phyloP scores from a whole-genome alignment of 2,888 invertebrate genomes.

The Xestia sexstrigata region DNA sequence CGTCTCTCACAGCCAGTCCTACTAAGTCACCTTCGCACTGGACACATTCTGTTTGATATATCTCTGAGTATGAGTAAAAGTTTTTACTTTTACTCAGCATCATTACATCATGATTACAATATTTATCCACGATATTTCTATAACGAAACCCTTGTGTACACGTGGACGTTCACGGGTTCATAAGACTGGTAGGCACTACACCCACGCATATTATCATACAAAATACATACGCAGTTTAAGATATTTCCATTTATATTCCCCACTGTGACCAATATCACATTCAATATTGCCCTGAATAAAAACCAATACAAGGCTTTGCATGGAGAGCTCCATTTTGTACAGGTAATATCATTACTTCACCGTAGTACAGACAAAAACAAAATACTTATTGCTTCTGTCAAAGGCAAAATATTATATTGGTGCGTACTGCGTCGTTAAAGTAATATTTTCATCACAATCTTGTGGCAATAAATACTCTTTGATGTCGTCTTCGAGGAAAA shows the following conservation, averaged over 20 bases:
- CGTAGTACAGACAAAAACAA: slow-evolving; percentile 17
- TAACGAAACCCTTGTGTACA: neutral
- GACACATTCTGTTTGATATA: neutral
- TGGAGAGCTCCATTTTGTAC: slow-evolving; percentile 31
- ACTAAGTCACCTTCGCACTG: neutral
- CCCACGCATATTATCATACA: slow-evolving; percentile 27
- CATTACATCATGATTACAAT: too few relatives aligned
- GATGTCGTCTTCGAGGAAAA: slow-evolving; percentile 27
- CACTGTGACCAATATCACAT: slow-evolving; percentile 40
- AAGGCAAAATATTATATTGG: slow-evolving; percentile 1
- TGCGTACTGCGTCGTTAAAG: slow-evolving; percentile 18
- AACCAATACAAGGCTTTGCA: slow-evolving; percentile 31
- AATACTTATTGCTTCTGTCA: slow-evolving; percentile 23
- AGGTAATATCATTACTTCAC: slow-evolving; percentile 39
- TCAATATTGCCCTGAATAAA: slow-evolving; percentile 50
- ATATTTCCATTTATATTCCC: slow-evolving; percentile 40
- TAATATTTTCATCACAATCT: slow-evolving; percentile 28
- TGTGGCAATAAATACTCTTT: slow-evolving; percentile 30
- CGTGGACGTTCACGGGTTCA: neutral
- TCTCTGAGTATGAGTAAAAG: neutral
- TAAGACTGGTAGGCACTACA: neutral
- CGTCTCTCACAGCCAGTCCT: neutral
- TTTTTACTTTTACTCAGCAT: too few relatives aligned
- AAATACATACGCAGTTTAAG: slow-evolving; percentile 30
- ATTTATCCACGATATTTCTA: neutral